Evolutionary conservation across 2,888 invertebrate genomes (phyloP), one percentile per base, ranked within the genome.

Genomic region (Poecilus cupreus): DNA sequence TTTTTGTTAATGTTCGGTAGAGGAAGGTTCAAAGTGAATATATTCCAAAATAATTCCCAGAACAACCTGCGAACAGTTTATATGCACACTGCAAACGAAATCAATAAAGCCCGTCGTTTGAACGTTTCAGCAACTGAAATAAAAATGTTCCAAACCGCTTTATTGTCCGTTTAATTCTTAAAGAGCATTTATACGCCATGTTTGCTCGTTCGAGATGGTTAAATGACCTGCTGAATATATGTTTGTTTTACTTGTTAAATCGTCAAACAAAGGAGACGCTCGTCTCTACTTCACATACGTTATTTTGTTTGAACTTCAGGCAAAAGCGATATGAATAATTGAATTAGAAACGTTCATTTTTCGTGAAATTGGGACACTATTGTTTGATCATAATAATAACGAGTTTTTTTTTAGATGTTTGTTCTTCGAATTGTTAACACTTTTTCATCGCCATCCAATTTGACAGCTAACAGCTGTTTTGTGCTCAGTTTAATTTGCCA

Each of bases 201-300:
- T 60, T 68, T 37, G 64, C 37, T 68, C 64, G 32, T 68, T 68
- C 64, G 37, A 37, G 37, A 68, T 68, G 64, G 37, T 68, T 68
- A 68, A 68, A 37, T 68, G 64, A 37, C 32, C 64, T 68, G 64
- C 64, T 68, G 64, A 37, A 37, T 68, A 16, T 68, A 26, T 54
- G 60, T 60, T 60, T 60, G 60, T 60, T 60, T 60, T 60, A 60
- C 24, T 60, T 60, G 60, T 60, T 60, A 60, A 60, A 60, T 60
- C 60, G 26, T 60, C 60, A 60, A 57, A 57, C 57, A 57, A 57
- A 57, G 26, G 60, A 60, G 60, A 0, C 26, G 2, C 43, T 32
- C 6, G 26, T n/a, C 24, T 26, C 26, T 60, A n/a, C n/a, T 26
- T 60, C 24, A 22, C 24, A 13, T 26, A 22, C 10, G n/a, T 26